These are phyloP conservation scores for Mormyrops boulengeri DNA, from an alignment of 2,797 vertebrate species.

Conservation along the genomic window DNA sequence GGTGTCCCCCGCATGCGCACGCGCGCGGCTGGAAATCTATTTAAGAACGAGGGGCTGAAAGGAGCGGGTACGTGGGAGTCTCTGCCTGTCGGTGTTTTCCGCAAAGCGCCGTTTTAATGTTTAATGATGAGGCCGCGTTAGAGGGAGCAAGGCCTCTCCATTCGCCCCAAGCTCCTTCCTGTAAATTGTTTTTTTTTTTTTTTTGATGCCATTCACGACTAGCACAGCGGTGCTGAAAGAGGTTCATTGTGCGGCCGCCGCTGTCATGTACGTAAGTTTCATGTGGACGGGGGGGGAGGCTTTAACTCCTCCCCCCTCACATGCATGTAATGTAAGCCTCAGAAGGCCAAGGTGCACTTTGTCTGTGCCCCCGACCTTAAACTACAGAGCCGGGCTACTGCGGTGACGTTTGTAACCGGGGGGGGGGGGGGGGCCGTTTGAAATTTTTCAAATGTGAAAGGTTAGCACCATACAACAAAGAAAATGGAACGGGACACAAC, in stretches of 20 bases:
- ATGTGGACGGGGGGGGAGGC: background rate
- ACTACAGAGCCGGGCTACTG: background rate
- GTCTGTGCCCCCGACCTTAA: background rate
- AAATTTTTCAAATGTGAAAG: too few species aligned
- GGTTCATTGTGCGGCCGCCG: background rate
- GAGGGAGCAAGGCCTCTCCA: background rate
- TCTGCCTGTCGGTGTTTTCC: background rate
- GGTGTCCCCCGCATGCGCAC: background rate
- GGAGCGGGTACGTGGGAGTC: background rate
- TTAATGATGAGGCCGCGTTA: constrained; percentile 4
- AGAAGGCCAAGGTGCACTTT: background rate
- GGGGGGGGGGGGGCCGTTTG: background rate
- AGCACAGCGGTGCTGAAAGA: background rate
- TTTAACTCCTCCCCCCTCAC: background rate
- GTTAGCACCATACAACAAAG: too few species aligned
- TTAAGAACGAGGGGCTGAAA: background rate
- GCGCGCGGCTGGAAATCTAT: background rate
- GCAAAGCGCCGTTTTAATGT: constrained; percentile 12
- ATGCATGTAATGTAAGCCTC: background rate
- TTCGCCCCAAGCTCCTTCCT: background rate
- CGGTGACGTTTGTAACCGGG: background rate
- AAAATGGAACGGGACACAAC: too few species aligned
- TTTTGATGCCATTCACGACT: background rate
- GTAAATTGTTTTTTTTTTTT: background rate
- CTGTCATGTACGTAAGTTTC: background rate